Evolutionary conservation across 2,113 vertebrate species (phyloP).

Genomic region (Gobio gobio): DNA sequence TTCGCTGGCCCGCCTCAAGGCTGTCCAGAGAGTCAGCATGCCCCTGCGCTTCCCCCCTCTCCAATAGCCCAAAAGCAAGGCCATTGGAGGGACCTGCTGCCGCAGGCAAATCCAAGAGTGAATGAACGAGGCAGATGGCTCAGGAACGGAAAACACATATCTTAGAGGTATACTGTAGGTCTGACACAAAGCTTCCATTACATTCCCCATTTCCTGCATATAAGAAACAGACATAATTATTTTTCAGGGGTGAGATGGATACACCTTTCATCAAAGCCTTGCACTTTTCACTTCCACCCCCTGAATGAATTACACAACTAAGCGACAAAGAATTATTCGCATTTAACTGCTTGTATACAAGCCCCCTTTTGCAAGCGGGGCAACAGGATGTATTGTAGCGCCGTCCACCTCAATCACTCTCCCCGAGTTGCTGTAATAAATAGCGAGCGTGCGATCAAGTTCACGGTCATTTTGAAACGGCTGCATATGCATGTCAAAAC

Average conservation of each 20-base stretch:
- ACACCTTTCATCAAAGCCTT: slow-evolving; percentile 16
- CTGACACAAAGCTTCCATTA: slow-evolving; percentile 61
- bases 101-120: slow-evolving; percentile 73
- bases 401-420: background rate
- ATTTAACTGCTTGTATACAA: background rate
- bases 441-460: slow-evolving; percentile 5
- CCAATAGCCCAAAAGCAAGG: slow-evolving; percentile 66
- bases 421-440: background rate
- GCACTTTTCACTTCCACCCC: background rate
- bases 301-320: slow-evolving; percentile 6
- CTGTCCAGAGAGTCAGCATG: slow-evolving; percentile 73
- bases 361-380: background rate
- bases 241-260: slow-evolving; percentile 34
- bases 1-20: slow-evolving; percentile 73
- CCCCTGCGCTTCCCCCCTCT: slow-evolving; percentile 35
- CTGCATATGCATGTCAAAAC: background rate
- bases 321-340: background rate
- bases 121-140: slow-evolving; percentile 79
- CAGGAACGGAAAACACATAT: slow-evolving; percentile 67
- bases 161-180: slow-evolving; percentile 68
- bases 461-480: slow-evolving; percentile 3
- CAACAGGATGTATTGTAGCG: background rate
- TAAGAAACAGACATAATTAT: slow-evolving; percentile 42
- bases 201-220: slow-evolving; percentile 24
- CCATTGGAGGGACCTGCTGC: slow-evolving; percentile 69